Percentiles rank a stretch among this genome's conserved stretches.
phyloP scores from a whole-genome alignment of 2,888 invertebrate species.

The Lepidochrysops patricia region DNA sequence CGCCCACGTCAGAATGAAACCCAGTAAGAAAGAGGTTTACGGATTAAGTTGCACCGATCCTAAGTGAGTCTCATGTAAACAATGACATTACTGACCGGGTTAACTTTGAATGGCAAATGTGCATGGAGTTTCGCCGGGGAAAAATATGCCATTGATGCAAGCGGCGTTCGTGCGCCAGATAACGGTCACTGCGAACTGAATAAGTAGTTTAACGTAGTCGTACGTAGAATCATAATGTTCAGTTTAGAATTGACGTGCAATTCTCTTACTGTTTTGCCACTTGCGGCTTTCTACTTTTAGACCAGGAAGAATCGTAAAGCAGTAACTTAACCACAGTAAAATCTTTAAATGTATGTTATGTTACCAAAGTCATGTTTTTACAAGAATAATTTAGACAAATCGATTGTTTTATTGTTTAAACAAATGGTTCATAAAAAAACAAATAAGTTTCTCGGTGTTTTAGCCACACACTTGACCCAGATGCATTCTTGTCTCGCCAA shows the following conservation, averaged over 20 bases:
- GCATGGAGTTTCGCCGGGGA: slow-evolving; percentile 63
- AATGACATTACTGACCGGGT: slow-evolving; percentile 70
- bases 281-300: slow-evolving; percentile 58
- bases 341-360: background rate
- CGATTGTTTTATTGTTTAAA: background rate
- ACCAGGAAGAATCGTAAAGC: slow-evolving; percentile 7
- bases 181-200: slow-evolving; percentile 69
- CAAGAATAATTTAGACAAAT: background rate
- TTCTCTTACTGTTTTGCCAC: slow-evolving; percentile 34
- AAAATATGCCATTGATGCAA: slow-evolving; percentile 72
- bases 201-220: slow-evolving; percentile 64
- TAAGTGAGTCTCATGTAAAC: slow-evolving; percentile 51
- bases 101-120: slow-evolving; percentile 71
- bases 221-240: slow-evolving; percentile 68
- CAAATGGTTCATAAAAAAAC: background rate
- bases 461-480: background rate
- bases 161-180: slow-evolving; percentile 64
- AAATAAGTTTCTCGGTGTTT: background rate
- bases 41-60: slow-evolving; percentile 19
- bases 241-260: slow-evolving; percentile 51
- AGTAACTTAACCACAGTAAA: background rate
- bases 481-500: background rate
- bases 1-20: too few species aligned
- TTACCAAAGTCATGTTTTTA: background rate
- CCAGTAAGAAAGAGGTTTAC: background rate